phyloP scores from a whole-genome alignment of 2,113 vertebrate genomes.

The Phylloscopus trochilus region DNA sequence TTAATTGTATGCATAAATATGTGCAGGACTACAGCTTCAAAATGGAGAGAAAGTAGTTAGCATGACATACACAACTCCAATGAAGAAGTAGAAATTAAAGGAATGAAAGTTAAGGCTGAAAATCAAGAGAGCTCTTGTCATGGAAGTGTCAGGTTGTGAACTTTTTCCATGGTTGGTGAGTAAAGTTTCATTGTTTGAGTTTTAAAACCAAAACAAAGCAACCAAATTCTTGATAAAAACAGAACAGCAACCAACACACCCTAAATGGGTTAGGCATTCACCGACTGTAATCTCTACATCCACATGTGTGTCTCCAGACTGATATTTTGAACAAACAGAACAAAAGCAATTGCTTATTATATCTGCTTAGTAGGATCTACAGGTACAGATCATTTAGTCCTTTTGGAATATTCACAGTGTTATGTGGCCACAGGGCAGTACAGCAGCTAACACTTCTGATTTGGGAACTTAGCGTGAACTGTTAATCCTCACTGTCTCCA shows the following conservation, averaged over 20 bases:
- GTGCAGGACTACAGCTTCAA: not conserved
- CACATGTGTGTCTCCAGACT: not conserved
- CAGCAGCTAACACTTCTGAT: not conserved
- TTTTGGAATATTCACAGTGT: not conserved
- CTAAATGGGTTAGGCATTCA: not conserved
- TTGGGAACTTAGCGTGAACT: not conserved
- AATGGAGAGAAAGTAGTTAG: not conserved
- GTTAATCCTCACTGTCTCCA: not conserved
- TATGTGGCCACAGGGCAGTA: not conserved
- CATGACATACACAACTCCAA: not conserved
- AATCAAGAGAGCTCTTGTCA: not conserved
- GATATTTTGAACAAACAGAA: not conserved
- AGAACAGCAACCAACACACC: not conserved
- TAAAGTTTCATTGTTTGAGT: not conserved
- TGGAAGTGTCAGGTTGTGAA: not conserved
- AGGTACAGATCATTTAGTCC: not conserved
- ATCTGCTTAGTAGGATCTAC: not conserved
- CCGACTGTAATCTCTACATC: not conserved
- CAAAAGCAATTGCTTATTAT: not conserved
- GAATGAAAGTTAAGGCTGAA: not conserved
- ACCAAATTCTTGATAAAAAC: not conserved
- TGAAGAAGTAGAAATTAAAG: not conserved
- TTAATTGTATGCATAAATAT: not conserved
- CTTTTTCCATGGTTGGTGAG: not conserved
- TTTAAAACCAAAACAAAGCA: conserved; percentile 8